Conservation (phyloP, 92 coral and sea anemone species). For the Metridium senile region DNA sequence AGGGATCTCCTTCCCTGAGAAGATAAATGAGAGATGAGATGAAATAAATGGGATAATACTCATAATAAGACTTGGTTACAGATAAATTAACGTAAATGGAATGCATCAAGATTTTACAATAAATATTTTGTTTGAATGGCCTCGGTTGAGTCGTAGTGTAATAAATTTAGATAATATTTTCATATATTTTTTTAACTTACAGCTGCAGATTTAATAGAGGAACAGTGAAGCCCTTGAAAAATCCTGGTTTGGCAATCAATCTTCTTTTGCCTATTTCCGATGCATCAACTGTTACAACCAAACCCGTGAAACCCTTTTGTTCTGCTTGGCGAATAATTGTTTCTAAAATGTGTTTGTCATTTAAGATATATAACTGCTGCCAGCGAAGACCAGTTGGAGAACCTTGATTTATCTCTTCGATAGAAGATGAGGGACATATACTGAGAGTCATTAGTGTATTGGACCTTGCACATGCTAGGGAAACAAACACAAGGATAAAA, state of each 20-base stretch:
- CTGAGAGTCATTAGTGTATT: slow-evolving; percentile 41
- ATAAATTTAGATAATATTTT: neutral
- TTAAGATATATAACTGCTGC: slow-evolving; percentile 27
- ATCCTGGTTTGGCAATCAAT: neutral
- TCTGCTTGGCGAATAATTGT: slow-evolving; percentile 33
- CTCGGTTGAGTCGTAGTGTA: slow-evolving; percentile 39
- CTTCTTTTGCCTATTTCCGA: neutral
- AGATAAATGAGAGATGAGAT: no score
- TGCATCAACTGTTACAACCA: slow-evolving; percentile 43
- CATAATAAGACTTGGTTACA: no score
- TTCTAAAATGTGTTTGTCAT: slow-evolving; percentile 8
- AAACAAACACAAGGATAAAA: neutral
- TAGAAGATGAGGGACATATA: slow-evolving; percentile 2
- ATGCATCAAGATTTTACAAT: no score
- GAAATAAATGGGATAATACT: no score
- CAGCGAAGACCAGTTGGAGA: slow-evolving; percentile 33
- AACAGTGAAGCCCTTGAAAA: neutral
- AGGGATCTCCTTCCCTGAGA: no score
- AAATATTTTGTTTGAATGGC: slow-evolving; percentile 29
- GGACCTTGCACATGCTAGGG: slow-evolving; percentile 18
- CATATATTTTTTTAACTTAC: neutral
- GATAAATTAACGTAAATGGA: no score
- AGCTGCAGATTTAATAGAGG: neutral
- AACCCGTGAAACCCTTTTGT: slow-evolving; percentile 37
- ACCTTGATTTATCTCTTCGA: slow-evolving; percentile 30